Conservation (phyloP, 1,140 invertebrate species). For the Diorhabda carinulata region DNA sequence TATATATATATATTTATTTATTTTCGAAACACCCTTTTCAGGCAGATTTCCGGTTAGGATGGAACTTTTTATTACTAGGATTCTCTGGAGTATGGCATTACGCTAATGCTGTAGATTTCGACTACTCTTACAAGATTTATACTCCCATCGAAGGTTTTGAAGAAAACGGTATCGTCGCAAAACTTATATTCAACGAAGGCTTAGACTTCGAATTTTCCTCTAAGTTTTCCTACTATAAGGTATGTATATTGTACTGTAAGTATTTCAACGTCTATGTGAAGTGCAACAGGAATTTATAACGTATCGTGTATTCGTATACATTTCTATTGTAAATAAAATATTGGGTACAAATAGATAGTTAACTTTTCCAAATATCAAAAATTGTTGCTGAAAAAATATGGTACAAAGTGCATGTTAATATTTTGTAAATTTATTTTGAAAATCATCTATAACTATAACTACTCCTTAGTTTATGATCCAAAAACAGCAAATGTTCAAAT, state of each 20-base stretch:
- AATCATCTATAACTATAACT: too few species aligned
- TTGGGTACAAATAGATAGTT: too few species aligned
- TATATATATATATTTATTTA: too few species aligned
- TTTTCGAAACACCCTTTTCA: conserved; percentile 37
- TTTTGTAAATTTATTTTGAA: too few species aligned
- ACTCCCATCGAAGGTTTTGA: conserved; percentile 70
- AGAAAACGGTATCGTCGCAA: conserved; percentile 68
- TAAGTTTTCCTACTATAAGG: conserved; percentile 62
- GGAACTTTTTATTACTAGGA: conserved; percentile 68
- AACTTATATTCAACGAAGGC: conserved; percentile 59
- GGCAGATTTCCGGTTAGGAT: conserved; percentile 68
- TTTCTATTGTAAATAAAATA: not conserved
- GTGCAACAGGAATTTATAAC: conserved; percentile 29
- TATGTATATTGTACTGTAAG: conserved; percentile 39
- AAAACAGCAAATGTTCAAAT: too few species aligned
- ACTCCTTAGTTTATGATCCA: too few species aligned
- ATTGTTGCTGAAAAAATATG: too few species aligned
- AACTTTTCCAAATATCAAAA: too few species aligned
- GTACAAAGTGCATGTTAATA: too few species aligned
- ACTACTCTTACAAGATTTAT: conserved; percentile 71
- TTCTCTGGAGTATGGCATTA: conserved; percentile 73
- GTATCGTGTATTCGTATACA: conserved; percentile 23
- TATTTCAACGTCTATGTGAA: conserved; percentile 23
- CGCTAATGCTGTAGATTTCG: conserved; percentile 63
- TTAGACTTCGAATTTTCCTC: conserved; percentile 67